phyloP scores from a whole-genome alignment of 2,888 invertebrate species.

The Synanthedon vespiformis region DNA sequence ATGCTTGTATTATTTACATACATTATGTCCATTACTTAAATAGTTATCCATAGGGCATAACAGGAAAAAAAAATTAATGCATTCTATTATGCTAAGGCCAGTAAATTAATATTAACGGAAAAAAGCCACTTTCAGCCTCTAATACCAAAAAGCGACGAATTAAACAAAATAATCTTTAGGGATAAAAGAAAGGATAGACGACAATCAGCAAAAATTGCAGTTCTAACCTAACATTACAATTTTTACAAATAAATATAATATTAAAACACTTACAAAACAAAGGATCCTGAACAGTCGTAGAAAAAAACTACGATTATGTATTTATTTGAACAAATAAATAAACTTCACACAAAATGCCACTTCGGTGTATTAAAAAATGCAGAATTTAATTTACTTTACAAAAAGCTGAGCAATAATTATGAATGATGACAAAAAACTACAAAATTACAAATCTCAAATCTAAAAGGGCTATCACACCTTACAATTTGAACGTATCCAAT shows the following conservation, averaged over 20 bases:
- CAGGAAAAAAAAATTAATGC: neutral
- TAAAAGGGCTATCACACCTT: no score
- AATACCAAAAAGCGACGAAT: slow-evolving; percentile 38
- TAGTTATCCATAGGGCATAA: no score
- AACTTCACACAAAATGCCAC: neutral
- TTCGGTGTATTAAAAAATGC: no score
- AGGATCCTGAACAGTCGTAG: slow-evolving; percentile 2
- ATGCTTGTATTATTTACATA: no score
- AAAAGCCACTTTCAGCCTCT: slow-evolving; percentile 61
- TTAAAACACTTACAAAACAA: slow-evolving; percentile 41
- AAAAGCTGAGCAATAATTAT: neutral
- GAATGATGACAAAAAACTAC: no score
- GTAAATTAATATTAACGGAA: slow-evolving; percentile 26
- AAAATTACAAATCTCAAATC: no score
- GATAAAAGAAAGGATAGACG: slow-evolving; percentile 7
- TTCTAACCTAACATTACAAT: slow-evolving; percentile 58
- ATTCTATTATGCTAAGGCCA: slow-evolving; percentile 2
- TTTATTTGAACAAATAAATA: neutral
- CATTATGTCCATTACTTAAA: no score
- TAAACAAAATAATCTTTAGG: slow-evolving; percentile 36
- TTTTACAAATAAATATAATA: slow-evolving; percentile 13
- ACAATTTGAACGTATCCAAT: no score
- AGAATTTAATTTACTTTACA: neutral
- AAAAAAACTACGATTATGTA: neutral
- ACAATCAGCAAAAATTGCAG: slow-evolving; percentile 55